Evolutionary conservation across 2,888 invertebrate species (phyloP).

Genomic region (Eumerus sabulonum): DNA sequence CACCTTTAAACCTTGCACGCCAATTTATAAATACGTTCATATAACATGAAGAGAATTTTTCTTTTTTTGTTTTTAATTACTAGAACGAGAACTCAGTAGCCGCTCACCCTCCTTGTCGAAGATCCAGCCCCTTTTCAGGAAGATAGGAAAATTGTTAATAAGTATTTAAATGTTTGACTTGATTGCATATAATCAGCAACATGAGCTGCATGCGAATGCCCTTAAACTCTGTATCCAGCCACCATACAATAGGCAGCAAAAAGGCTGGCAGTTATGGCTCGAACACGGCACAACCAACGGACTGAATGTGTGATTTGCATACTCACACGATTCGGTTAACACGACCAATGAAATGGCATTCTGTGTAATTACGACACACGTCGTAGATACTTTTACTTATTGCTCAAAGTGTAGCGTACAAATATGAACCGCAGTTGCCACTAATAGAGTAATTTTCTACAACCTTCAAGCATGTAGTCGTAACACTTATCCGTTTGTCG

Average conservation of each 20-base stretch:
- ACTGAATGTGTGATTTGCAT: slow-evolving; percentile 44
- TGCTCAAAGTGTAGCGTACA: slow-evolving; percentile 20
- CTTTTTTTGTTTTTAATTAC: no score
- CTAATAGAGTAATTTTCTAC: slow-evolving; percentile 65
- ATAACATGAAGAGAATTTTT: no score
- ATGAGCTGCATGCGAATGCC: slow-evolving; percentile 16
- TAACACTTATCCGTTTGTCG: no score
- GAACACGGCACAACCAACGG: not conserved
- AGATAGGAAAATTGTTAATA: slow-evolving; percentile 44
- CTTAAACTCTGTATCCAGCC: not conserved
- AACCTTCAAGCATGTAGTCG: slow-evolving; percentile 59
- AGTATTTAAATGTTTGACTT: slow-evolving; percentile 73
- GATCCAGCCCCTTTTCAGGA: not conserved
- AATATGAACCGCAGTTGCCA: slow-evolving; percentile 11
- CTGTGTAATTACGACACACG: slow-evolving; percentile 43
- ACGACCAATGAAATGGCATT: slow-evolving; percentile 54
- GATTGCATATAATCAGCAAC: slow-evolving; percentile 75
- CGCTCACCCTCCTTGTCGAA: not conserved
- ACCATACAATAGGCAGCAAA: not conserved
- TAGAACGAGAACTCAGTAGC: slow-evolving; percentile 4
- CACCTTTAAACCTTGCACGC: slow-evolving; percentile 27
- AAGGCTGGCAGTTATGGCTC: slow-evolving; percentile 42
- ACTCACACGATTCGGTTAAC: slow-evolving; percentile 63
- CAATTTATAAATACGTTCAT: slow-evolving; percentile 28
- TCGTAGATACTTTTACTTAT: slow-evolving; percentile 8